Conservation (phyloP, 1,140 invertebrate species). For the Solenopsis invicta region DNA sequence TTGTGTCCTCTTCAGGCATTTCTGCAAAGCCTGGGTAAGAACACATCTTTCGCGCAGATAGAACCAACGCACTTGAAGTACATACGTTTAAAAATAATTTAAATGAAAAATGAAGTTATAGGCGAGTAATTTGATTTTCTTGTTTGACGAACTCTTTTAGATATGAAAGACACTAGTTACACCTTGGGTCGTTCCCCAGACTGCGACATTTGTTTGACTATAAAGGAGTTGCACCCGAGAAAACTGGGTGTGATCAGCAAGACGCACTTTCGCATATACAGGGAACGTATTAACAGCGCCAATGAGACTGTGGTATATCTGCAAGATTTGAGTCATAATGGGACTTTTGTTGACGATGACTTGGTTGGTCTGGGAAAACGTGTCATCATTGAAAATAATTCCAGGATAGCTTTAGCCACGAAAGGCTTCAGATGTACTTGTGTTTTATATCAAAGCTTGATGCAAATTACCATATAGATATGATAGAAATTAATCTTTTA, state of each 20-base stretch:
- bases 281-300: slow-evolving; percentile 68
- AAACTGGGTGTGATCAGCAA: no score
- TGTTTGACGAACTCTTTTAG: slow-evolving; percentile 55
- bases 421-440: slow-evolving; percentile 86
- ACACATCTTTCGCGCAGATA: background rate
- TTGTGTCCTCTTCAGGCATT: slow-evolving; percentile 68
- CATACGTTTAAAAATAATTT: background rate
- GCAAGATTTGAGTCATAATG: slow-evolving; percentile 91
- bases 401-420: slow-evolving; percentile 88
- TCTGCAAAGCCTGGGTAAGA: slow-evolving; percentile 75
- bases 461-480: background rate
- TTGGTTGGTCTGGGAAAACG: slow-evolving; percentile 88
- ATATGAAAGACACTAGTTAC: slow-evolving; percentile 76
- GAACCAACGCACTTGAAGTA: no score
- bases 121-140: background rate
- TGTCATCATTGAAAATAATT: slow-evolving; percentile 88
- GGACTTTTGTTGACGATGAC: slow-evolving; percentile 90
- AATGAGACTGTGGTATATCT: slow-evolving; percentile 82
- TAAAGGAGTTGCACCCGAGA: no score
- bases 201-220: slow-evolving; percentile 75
- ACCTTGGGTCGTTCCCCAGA: slow-evolving; percentile 75
- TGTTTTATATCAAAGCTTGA: background rate
- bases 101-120: background rate
- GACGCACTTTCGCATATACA: slow-evolving; percentile 80
- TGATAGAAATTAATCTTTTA: slow-evolving; percentile 58